Conservation (phyloP, 2,888 invertebrate genomes). For the Heteromurus nitidus region DNA sequence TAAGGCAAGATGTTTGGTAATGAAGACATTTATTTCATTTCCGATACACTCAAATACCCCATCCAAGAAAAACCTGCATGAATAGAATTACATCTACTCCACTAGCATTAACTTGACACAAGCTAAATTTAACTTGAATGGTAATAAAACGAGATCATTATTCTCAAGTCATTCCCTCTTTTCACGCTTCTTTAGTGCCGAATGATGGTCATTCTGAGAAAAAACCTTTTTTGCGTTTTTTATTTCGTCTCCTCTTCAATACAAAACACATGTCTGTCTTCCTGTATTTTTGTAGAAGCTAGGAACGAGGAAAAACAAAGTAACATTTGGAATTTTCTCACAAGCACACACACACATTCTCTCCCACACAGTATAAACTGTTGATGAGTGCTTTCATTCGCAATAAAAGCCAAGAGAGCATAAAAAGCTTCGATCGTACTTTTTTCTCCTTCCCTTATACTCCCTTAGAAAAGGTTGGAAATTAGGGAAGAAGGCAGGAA, state of each 20-base stretch:
- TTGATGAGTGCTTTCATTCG: constrained; percentile 66
- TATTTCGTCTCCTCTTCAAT: neutral
- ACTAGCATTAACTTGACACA: constrained; percentile 33
- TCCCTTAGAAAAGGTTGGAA: constrained; percentile 10
- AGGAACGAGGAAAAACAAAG: constrained; percentile 29
- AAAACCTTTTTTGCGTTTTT: neutral
- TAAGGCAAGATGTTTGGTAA: too few species aligned
- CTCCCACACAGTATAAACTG: constrained; percentile 54
- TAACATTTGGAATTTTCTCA: constrained; percentile 27
- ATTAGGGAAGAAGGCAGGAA: constrained; percentile 13
- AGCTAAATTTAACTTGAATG: constrained; percentile 30
- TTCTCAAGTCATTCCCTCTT: constrained; percentile 44
- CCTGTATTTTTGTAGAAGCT: neutral
- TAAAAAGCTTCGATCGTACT: constrained; percentile 33
- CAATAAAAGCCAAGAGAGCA: constrained; percentile 60
- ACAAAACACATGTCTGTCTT: constrained; percentile 3
- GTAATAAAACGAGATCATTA: constrained; percentile 48
- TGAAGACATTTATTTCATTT: constrained; percentile 6
- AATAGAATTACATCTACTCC: constrained; percentile 18
- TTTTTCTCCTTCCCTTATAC: constrained; percentile 23
- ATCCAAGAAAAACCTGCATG: constrained; percentile 12
- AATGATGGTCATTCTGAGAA: constrained; percentile 49
- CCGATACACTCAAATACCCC: neutral
- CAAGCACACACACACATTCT: constrained; percentile 3
- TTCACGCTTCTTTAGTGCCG: constrained; percentile 54